These are phyloP conservation scores for Barypeithes pellucidus DNA, from an alignment of 2,888 invertebrate species.

Conservation along the genomic window DNA sequence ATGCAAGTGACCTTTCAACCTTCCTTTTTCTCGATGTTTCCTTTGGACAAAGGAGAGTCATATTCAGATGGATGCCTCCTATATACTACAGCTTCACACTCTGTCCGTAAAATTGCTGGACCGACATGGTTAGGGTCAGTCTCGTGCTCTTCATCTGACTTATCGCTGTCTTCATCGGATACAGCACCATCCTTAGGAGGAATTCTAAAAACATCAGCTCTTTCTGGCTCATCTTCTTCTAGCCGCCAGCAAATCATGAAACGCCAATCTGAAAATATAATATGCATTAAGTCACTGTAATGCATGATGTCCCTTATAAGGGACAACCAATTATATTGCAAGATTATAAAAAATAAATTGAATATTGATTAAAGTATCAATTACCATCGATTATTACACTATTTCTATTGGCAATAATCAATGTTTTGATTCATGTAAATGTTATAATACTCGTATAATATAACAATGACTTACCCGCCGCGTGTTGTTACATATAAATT, in stretches of 20 bases:
- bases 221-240: slow-evolving; percentile 28
- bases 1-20: too few relatives aligned
- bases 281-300: background rate
- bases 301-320: slow-evolving; percentile 25
- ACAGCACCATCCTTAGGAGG: slow-evolving; percentile 35
- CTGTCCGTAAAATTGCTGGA: too few relatives aligned
- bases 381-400: too few relatives aligned
- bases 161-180: slow-evolving; percentile 36
- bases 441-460: too few relatives aligned
- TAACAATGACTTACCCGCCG: background rate
- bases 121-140: slow-evolving; percentile 34
- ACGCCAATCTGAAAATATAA: slow-evolving; percentile 6
- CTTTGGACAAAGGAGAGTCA: too few relatives aligned
- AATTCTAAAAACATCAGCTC: slow-evolving; percentile 26
- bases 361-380: background rate
- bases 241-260: slow-evolving; percentile 32
- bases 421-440: too few relatives aligned
- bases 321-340: background rate
- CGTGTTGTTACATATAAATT: background rate
- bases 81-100: too few relatives aligned
- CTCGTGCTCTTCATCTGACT: slow-evolving; percentile 41
- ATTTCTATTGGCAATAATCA: too few relatives aligned
- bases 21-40: too few relatives aligned
- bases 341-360: background rate
- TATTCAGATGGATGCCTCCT: too few relatives aligned